A percentile compares a stretch with the other conserved stretches of the same genome.
These are phyloP conservation scores for Panurus biarmicus DNA, from an alignment of 2,113 vertebrate species.

Conservation along the genomic window DNA sequence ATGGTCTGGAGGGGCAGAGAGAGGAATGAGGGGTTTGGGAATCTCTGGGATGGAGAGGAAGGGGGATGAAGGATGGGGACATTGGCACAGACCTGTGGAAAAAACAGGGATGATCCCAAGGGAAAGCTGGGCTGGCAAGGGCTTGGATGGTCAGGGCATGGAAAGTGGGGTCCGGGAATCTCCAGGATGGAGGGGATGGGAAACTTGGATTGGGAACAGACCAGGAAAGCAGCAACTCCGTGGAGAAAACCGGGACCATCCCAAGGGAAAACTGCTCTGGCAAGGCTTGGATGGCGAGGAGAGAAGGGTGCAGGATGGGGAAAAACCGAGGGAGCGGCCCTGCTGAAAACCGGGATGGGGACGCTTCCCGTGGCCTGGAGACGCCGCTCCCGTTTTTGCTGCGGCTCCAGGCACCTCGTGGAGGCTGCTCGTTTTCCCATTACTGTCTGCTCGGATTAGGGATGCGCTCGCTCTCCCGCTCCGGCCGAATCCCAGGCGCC, in stretches of 20 bases:
- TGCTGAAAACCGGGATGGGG: fast-evolving
- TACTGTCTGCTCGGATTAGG: slow-evolving; percentile 30
- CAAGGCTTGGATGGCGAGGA: neutral
- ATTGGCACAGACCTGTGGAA: neutral
- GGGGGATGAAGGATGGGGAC: neutral
- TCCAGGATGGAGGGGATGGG: too few relatives aligned
- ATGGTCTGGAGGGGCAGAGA: too few relatives aligned
- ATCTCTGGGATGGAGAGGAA: neutral
- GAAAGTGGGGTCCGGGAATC: fast-evolving
- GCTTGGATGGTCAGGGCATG: too few relatives aligned
- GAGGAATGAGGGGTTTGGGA: too few relatives aligned
- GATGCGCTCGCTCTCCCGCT: neutral
- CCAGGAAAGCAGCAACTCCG: neutral
- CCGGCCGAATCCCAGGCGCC: slow-evolving; percentile 7
- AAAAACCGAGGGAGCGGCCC: fast-evolving
- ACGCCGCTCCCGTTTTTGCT: fast-evolving
- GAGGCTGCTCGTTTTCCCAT: neutral
- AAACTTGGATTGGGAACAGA: neutral
- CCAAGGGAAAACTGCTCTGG: neutral
- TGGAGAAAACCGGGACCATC: neutral
- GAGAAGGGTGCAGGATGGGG: fast-evolving
- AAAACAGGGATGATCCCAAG: neutral
- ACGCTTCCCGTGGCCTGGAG: fast-evolving
- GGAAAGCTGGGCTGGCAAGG: neutral
- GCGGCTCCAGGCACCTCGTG: neutral